Evolutionary conservation across 2,113 vertebrate genomes (phyloP), one percentile per base, ranked within the genome.

Genomic region (Tauraco erythrolophus): DNA sequence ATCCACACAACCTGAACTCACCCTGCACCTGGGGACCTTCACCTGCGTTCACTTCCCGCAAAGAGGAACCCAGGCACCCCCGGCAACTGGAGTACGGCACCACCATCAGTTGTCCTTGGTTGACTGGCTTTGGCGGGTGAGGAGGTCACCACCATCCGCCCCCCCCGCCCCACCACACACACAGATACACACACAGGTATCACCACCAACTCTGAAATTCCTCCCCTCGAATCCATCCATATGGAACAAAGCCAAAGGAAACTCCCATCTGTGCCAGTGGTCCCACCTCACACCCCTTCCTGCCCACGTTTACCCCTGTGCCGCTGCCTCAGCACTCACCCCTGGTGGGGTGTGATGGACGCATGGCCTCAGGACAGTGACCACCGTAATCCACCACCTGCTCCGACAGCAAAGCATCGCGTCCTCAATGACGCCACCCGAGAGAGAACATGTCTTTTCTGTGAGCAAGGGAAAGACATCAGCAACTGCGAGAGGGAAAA

Each of bases 101-200:
- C 0, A 1, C 46, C 23, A 7, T 18, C 11, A 6, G 4, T 45
- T 58, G 37, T 7, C 43, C 51, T 66, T 58, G 2, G 1, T 24
- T 57, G 39, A 43, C 19, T 37, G 6, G 1, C 51, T 51, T 31
- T 1, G 4, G 35, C 27, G 66, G n/a, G 50, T 37, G 37, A 74
- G 6, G 23, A 86, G 39, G 19, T 41, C 57, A 37, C 46, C 41
- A 14, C 31, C n/a, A 74, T 30, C 60, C 61, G 41, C 25, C 24
- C 17, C 37, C n/a, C 2, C 31, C 14, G 41, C 41, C 41, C 41
- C 41, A 13, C 12, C 41, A 43, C 41, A 43, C 48, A 31, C 30
- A 56, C 30, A 19, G 30, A 25, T 33, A 12, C 30, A 14, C 62
- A 22, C 1, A 0, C 6, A 13, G 7, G 6, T 45, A 22, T 19